Evolutionary conservation across 1,140 invertebrate species (phyloP), one percentile per base, ranked within the genome.

Genomic region (Euwallacea fornicatus): DNA sequence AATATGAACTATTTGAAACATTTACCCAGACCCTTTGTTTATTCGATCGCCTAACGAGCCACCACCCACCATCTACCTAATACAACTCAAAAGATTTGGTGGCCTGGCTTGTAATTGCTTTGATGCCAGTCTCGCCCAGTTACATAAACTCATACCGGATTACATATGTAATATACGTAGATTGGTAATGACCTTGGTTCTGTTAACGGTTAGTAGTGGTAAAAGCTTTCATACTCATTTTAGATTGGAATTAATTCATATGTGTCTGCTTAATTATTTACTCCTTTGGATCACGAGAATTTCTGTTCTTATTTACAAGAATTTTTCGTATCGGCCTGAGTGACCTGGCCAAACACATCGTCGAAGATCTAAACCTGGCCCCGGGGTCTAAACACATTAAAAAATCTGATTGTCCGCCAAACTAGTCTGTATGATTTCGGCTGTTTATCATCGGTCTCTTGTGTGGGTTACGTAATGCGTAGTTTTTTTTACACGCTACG

Each of bases 401-500:
- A 64, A 64, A 64, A 46, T 50, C 46, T 50, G 62, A 42, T 47
- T 53, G 62, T 64, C 62, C 44, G 33, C 53, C 62, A 53, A 53
- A 64, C 46, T 21, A 53, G 47, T 53, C 62, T 64, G 13, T 6
- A 53, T 64, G 62, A 53, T 64, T 64, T 64, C 15, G 62, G 62
- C 53, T 50, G 62, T 50, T 53, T 64, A 64, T 33, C 21, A 4
- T 4, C 1, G 21, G 21, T 4, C 21, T 4, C 1, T 4, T 33
- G 21, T 33, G 21, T 33, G 21, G 21, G 21, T 33, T 33, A 33
- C 21, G 21, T 33, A 33, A 33, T 33, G 21, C 21, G 21, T 33
- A 33, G 4, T 33, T 33, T 33, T 33, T 4, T 33, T 33, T 33
- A 33, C 4, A 33, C 1, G 21, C 21, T 33, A 33, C 21, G 21